These are phyloP conservation scores for Caenorhabditis brenneri DNA, from an alignment of 1,140 invertebrate genomes.

Conservation along the genomic window DNA sequence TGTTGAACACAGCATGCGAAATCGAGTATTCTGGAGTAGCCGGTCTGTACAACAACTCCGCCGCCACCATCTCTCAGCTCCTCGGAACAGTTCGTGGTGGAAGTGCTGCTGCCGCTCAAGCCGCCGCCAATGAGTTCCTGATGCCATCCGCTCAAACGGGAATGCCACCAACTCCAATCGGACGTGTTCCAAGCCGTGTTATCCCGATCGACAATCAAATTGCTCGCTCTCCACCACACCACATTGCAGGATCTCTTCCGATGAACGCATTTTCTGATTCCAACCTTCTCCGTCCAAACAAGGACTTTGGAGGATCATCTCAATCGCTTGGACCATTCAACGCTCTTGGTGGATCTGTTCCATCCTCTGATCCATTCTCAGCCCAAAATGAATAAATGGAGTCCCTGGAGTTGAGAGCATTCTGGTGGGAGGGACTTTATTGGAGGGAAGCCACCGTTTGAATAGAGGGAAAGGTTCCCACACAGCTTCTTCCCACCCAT, in stretches of 20 bases:
- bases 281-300: conserved; percentile 55
- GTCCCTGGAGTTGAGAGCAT: conserved; percentile 82
- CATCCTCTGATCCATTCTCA: conserved; percentile 53
- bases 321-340: conserved; percentile 80
- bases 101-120: background rate
- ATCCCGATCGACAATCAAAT: conserved; percentile 14
- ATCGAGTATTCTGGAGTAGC: conserved; percentile 55
- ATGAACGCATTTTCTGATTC: conserved; percentile 69
- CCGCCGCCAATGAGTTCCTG: background rate
- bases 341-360: conserved; percentile 77
- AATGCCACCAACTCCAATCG: conserved; percentile 63
- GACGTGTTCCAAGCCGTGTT: conserved; percentile 57
- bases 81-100: conserved; percentile 1
- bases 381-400: conserved; percentile 92
- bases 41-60: conserved; percentile 51
- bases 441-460: conserved; percentile 71
- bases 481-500: conserved; percentile 42
- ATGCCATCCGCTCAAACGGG: background rate
- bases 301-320: conserved; percentile 73
- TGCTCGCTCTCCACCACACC: conserved; percentile 74
- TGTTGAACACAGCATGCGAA: conserved; percentile 56
- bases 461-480: conserved; percentile 45
- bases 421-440: conserved; percentile 78
- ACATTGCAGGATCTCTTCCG: conserved; percentile 76
- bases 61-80: conserved; percentile 3